Percentiles rank a stretch among this genome's conserved stretches.
phyloP scores from a whole-genome alignment of 1,140 invertebrate genomes.

The Tribolium madens region DNA sequence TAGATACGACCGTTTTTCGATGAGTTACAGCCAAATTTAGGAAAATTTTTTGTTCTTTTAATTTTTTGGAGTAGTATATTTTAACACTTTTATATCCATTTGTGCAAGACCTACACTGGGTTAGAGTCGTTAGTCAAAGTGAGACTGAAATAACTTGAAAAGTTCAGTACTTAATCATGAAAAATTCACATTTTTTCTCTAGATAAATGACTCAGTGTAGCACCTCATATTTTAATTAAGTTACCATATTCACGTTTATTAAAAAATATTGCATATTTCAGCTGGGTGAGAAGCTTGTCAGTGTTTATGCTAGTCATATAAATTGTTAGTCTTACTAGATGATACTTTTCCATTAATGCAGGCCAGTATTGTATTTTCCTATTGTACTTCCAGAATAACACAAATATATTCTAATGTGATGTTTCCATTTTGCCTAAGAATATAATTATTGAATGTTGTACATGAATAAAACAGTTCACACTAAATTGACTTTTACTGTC shows the following conservation, averaged over 20 bases:
- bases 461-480: conserved; percentile 1
- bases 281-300: conserved; percentile 45
- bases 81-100: background rate
- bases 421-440: conserved; percentile 35
- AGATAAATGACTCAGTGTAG: conserved; percentile 7
- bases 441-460: conserved; percentile 22
- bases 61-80: no score
- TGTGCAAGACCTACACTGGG: conserved; percentile 3
- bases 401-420: conserved; percentile 34
- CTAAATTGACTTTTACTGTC: background rate
- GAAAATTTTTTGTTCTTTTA: no score
- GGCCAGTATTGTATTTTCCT: conserved; percentile 52
- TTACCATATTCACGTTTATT: conserved; percentile 12
- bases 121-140: background rate
- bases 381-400: conserved; percentile 26
- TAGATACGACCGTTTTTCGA: no score
- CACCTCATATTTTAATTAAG: background rate
- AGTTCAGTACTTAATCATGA: conserved; percentile 5
- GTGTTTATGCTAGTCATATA: conserved; percentile 51
- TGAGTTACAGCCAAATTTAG: no score
- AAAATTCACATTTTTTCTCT: no score
- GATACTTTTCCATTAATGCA: conserved; percentile 43
- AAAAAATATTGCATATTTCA: background rate
- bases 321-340: conserved; percentile 46
- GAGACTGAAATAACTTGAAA: conserved; percentile 1